Conservation (phyloP, 2,797 vertebrate species). For the Cheirogaleus major region DNA sequence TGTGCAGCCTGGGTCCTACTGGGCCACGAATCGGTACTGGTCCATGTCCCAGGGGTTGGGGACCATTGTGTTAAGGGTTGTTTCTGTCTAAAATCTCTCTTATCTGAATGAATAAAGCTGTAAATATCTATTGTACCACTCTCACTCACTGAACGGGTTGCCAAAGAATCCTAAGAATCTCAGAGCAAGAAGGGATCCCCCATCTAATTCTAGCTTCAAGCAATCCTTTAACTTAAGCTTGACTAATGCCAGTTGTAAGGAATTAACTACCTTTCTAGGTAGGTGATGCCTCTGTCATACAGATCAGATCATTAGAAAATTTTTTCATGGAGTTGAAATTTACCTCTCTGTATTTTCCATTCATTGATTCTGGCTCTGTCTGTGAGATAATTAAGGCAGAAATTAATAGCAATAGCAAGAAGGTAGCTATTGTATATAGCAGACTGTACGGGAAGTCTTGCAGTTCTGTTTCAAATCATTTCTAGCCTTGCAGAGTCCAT, state of each 20-base stretch:
- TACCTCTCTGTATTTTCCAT: not conserved
- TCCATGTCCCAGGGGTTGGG: no score
- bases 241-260: not conserved
- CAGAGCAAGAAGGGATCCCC: not conserved
- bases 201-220: not conserved
- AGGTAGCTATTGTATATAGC: not conserved
- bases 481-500: constrained; percentile 48
- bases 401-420: not conserved
- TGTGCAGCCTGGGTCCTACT: no score
- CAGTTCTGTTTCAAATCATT: not conserved
- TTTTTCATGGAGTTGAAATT: not conserved
- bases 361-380: not conserved
- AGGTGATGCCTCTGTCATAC: not conserved
- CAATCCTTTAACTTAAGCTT: not conserved
- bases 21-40: no score
- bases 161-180: not conserved
- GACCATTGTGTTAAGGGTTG: not conserved
- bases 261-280: not conserved
- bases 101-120: not conserved
- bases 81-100: not conserved
- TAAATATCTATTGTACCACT: not conserved
- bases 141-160: not conserved
- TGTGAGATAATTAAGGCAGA: not conserved
- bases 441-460: not conserved
- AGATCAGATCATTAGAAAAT: not conserved